Percentiles rank a stretch among this genome's conserved stretches.
These are phyloP conservation scores for Olivierus martensii DNA, from an alignment of 1,140 invertebrate species.

Conservation along the genomic window DNA sequence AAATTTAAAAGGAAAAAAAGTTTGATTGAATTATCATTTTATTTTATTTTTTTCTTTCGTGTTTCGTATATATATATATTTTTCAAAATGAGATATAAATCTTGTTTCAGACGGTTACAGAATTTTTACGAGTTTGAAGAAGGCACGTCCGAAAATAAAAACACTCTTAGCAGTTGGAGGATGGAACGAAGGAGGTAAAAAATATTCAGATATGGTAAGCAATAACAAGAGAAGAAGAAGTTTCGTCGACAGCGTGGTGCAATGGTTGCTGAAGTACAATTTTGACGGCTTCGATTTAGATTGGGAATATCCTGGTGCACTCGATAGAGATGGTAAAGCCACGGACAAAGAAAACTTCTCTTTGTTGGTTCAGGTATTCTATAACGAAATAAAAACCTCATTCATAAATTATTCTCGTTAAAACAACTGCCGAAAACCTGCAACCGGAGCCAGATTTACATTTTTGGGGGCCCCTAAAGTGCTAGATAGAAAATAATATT, in stretches of 20 bases:
- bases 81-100: no score
- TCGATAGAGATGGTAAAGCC: constrained; percentile 61
- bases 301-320: constrained; percentile 39
- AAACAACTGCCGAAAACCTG: no score
- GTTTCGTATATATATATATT: no score
- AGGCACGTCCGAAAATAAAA: background rate
- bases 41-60: no score
- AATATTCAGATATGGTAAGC: constrained; percentile 64
- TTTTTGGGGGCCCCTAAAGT: no score
- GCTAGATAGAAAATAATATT: no score
- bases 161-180: constrained; percentile 31
- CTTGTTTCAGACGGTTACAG: constrained; percentile 1
- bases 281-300: constrained; percentile 14
- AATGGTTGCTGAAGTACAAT: constrained; percentile 6
- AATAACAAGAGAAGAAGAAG: constrained; percentile 21
- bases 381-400: no score
- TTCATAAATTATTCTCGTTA: no score
- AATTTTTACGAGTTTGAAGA: constrained; percentile 3
- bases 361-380: constrained; percentile 50
- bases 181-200: constrained; percentile 72
- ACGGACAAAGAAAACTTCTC: constrained; percentile 53
- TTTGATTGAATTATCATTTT: no score
- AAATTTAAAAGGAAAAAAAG: no score
- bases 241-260: constrained; percentile 3
- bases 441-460: no score